A percentile compares a stretch with the other conserved stretches of the same genome.
phyloP scores from a whole-genome alignment of 2,888 invertebrate species.

The Euplexia lucipara region DNA sequence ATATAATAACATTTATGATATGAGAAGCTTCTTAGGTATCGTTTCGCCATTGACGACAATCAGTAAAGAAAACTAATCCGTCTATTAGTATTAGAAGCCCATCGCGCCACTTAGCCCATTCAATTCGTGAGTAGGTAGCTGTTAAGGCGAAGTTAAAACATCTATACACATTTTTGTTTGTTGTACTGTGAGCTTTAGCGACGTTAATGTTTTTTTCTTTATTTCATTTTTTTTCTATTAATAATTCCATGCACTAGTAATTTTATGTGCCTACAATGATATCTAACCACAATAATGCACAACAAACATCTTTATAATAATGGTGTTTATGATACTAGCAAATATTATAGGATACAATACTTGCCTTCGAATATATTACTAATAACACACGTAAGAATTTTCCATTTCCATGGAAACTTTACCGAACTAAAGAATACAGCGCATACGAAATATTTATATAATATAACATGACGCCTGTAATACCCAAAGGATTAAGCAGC shows the following conservation, averaged over 20 bases:
- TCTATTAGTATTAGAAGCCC: conserved; percentile 77
- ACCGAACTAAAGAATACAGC: not conserved
- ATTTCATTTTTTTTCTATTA: no score
- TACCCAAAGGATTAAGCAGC: no score
- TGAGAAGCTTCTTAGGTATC: conserved; percentile 38
- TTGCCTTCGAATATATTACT: conserved; percentile 29
- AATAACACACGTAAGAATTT: conserved; percentile 33
- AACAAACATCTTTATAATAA: conserved; percentile 26
- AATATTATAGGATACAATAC: conserved; percentile 32
- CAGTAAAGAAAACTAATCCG: conserved; percentile 78
- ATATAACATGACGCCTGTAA: no score
- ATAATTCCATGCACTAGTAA: not conserved
- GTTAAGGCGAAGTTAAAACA: conserved; percentile 52
- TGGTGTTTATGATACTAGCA: conserved; percentile 28
- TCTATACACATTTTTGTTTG: not conserved
- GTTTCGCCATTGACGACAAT: conserved; percentile 68
- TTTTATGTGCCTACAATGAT: not conserved
- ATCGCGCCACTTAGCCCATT: conserved; percentile 67
- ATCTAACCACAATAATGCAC: conserved; percentile 19
- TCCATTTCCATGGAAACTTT: conserved; percentile 42
- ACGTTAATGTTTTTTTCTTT: no score
- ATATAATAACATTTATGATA: conserved; percentile 33
- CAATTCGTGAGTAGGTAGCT: conserved; percentile 57
- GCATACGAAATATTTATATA: no score
- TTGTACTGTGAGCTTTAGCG: no score